phyloP scores from a whole-genome alignment of 2,797 vertebrate genomes.

The Schizopygopsis malacanthus region DNA sequence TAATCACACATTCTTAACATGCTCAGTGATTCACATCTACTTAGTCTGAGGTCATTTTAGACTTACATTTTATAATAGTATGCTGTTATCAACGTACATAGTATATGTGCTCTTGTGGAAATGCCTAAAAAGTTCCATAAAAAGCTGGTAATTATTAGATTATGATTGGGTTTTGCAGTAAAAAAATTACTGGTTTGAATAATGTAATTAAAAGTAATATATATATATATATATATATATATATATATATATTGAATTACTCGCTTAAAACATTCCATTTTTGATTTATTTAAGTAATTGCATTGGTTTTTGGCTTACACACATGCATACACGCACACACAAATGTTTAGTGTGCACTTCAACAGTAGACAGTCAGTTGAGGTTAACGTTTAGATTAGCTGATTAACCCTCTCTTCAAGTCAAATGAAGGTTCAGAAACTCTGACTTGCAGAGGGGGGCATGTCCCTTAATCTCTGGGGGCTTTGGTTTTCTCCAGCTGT shows the following conservation, averaged over 20 bases:
- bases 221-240: background rate
- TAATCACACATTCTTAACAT: constrained; percentile 4
- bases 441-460: constrained; percentile 18
- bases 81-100: background rate
- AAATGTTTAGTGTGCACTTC: constrained; percentile 18
- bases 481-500: constrained; percentile 16
- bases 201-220: background rate
- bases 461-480: constrained; percentile 39
- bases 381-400: constrained; percentile 70
- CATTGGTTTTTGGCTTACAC: background rate
- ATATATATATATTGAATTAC: background rate
- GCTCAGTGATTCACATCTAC: background rate
- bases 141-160: background rate
- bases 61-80: background rate
- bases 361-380: constrained; percentile 70
- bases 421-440: constrained; percentile 15
- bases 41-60: background rate
- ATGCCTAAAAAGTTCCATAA: background rate
- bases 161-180: background rate
- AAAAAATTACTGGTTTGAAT: background rate
- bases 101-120: background rate
- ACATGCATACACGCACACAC: background rate
- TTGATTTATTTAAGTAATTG: background rate
- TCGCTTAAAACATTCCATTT: background rate
- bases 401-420: constrained; percentile 51